A percentile compares a stretch with the other conserved stretches of the same genome.
phyloP scores from a whole-genome alignment of 2,888 invertebrate species.

The Clunio marinus region DNA sequence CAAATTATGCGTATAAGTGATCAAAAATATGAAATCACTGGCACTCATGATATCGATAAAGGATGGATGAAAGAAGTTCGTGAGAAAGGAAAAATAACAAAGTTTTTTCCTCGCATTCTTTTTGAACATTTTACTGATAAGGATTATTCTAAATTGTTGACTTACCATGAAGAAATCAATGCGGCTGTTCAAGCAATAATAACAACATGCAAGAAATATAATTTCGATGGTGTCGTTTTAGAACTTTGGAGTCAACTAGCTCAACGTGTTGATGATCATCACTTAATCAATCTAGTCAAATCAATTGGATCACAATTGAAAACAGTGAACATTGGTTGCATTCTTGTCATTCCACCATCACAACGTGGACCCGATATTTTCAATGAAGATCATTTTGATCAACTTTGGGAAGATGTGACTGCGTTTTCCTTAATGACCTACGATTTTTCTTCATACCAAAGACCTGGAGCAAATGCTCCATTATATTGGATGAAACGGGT shows the following conservation, averaged over 20 bases:
- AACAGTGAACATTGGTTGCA: constrained; percentile 57
- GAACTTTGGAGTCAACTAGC: constrained; percentile 87
- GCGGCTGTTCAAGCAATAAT: constrained; percentile 66
- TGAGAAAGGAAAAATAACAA: constrained; percentile 47
- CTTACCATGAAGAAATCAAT: constrained; percentile 61
- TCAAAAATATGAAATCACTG: constrained; percentile 62
- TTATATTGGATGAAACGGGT: constrained; percentile 75
- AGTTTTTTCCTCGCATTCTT: constrained; percentile 83
- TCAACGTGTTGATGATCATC: constrained; percentile 57
- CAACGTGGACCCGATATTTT: constrained; percentile 64
- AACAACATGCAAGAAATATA: constrained; percentile 66
- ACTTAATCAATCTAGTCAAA: constrained; percentile 61
- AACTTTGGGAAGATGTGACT: constrained; percentile 70
- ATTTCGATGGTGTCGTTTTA: constrained; percentile 84
- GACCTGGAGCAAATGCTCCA: constrained; percentile 88
- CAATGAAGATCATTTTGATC: constrained; percentile 68
- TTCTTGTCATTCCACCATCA: constrained; percentile 75
- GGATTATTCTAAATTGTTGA: constrained; percentile 70
- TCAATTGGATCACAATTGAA: constrained; percentile 60
- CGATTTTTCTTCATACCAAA: constrained; percentile 78
- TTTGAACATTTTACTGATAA: constrained; percentile 80
- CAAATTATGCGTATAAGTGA: constrained; percentile 67
- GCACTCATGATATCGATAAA: constrained; percentile 78
- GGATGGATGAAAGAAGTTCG: constrained; percentile 75
- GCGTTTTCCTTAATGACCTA: constrained; percentile 96